These are phyloP conservation scores for Nemotelus pantherinus DNA, from an alignment of 2,888 invertebrate species.

Conservation along the genomic window DNA sequence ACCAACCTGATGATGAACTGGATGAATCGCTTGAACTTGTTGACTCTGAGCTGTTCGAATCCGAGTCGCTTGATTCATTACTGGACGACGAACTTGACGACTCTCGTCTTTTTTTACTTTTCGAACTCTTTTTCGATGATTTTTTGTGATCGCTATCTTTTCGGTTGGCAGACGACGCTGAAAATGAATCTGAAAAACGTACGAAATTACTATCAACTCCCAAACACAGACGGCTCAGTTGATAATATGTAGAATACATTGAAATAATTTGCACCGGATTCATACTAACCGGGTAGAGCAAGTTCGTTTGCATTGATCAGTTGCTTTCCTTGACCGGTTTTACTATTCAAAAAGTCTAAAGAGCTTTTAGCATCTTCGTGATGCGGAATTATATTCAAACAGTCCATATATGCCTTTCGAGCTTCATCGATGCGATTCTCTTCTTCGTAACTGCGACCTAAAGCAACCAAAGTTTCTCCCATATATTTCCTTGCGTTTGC, in stretches of 20 bases:
- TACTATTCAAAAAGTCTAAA: slow-evolving; percentile 81
- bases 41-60: slow-evolving; percentile 75
- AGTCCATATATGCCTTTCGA: slow-evolving; percentile 84
- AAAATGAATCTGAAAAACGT: slow-evolving; percentile 41
- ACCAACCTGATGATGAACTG: slow-evolving; percentile 48
- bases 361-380: slow-evolving; percentile 89
- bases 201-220: not conserved
- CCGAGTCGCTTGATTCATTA: slow-evolving; percentile 67
- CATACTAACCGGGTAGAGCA: slow-evolving; percentile 67
- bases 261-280: too few species aligned
- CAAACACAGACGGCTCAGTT: too few species aligned
- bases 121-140: slow-evolving; percentile 71
- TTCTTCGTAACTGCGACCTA: slow-evolving; percentile 88
- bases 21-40: slow-evolving; percentile 67
- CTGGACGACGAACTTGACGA: slow-evolving; percentile 64
- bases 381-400: slow-evolving; percentile 82
- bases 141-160: slow-evolving; percentile 68
- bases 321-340: slow-evolving; percentile 68
- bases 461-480: slow-evolving; percentile 90
- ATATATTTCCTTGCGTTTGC: slow-evolving; percentile 94
- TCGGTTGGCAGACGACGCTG: slow-evolving; percentile 17
- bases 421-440: slow-evolving; percentile 87
- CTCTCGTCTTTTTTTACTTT: slow-evolving; percentile 73
- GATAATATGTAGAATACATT: too few species aligned
- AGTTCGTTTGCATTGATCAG: slow-evolving; percentile 73